Conservation (phyloP, 2,113 vertebrate genomes). For the Herpetotheres cachinnans region DNA sequence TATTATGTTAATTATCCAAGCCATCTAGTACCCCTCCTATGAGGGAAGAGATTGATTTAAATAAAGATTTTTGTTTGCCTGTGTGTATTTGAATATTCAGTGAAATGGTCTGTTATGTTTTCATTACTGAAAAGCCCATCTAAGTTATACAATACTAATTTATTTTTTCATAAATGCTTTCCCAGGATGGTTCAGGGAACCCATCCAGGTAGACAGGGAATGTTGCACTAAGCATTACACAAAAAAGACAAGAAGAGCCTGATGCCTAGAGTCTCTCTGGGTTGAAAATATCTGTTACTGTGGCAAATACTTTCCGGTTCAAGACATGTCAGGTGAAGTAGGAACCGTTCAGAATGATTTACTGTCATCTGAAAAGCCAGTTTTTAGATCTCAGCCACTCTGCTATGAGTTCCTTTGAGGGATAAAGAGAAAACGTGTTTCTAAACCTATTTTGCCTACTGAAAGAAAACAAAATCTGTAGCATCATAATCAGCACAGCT, state of each 20-base stretch:
- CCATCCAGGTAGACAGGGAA: background rate
- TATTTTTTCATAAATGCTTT: background rate
- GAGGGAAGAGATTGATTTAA: background rate
- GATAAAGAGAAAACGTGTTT: conserved; percentile 1
- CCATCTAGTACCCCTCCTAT: too few relatives aligned
- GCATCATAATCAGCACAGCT: background rate
- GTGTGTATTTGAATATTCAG: background rate
- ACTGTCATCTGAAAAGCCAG: background rate
- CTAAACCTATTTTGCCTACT: conserved; percentile 5
- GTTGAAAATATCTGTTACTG: background rate
- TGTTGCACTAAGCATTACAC: background rate
- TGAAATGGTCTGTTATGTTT: background rate
- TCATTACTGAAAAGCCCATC: background rate
- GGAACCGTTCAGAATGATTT: background rate
- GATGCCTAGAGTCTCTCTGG: background rate
- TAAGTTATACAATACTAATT: background rate
- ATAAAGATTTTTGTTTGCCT: background rate
- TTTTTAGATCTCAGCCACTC: background rate
- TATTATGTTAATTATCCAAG: background rate
- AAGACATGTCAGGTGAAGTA: background rate
- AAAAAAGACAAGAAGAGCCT: background rate
- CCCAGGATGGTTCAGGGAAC: background rate
- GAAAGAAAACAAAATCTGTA: conserved; percentile 37
- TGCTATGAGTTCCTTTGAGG: background rate
- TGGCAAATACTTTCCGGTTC: background rate